A percentile compares a stretch with the other conserved stretches of the same genome.
phyloP scores from a whole-genome alignment of 2,888 invertebrate genomes.

The Schizotus pectinicornis region DNA sequence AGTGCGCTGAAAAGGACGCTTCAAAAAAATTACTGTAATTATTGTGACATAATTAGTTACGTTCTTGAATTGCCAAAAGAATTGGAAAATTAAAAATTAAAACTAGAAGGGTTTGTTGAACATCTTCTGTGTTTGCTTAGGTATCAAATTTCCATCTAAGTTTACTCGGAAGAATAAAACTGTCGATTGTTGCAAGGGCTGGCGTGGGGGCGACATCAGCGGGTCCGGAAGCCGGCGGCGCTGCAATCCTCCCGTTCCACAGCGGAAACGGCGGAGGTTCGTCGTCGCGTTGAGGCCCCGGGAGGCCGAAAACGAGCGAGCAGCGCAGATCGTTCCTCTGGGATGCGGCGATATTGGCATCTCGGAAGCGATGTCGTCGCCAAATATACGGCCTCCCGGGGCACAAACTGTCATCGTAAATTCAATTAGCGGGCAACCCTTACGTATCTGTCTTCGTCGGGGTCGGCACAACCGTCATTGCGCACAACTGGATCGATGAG shows the following conservation, averaged over 20 bases:
- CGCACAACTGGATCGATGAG: conserved; percentile 6
- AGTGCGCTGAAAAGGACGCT: too few relatives aligned
- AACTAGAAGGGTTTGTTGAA: too few relatives aligned
- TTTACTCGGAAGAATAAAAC: too few relatives aligned
- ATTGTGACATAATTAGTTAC: too few relatives aligned
- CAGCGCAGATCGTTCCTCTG: conserved; percentile 54
- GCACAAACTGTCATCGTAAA: conserved; percentile 58
- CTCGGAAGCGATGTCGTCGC: conserved; percentile 57
- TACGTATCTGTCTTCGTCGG: conserved; percentile 44
- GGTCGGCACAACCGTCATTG: conserved; percentile 12
- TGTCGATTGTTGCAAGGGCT: too few relatives aligned
- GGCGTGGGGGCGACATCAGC: background rate
- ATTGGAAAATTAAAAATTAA: too few relatives aligned
- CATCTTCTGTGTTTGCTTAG: too few relatives aligned
- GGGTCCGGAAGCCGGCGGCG: background rate
- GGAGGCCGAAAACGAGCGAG: conserved; percentile 38
- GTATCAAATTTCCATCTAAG: too few relatives aligned
- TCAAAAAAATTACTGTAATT: too few relatives aligned
- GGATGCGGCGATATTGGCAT: conserved; percentile 56
- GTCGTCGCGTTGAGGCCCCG: conserved; percentile 21
- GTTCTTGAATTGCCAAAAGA: too few relatives aligned
- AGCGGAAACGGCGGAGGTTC: conserved; percentile 8
- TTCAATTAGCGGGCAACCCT: conserved; percentile 56
- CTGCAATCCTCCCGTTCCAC: too few relatives aligned
- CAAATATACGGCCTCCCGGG: conserved; percentile 58